Percentiles rank a stretch among this genome's conserved stretches.
phyloP scores from a whole-genome alignment of 2,888 invertebrate species.

The Torymus texanus region DNA sequence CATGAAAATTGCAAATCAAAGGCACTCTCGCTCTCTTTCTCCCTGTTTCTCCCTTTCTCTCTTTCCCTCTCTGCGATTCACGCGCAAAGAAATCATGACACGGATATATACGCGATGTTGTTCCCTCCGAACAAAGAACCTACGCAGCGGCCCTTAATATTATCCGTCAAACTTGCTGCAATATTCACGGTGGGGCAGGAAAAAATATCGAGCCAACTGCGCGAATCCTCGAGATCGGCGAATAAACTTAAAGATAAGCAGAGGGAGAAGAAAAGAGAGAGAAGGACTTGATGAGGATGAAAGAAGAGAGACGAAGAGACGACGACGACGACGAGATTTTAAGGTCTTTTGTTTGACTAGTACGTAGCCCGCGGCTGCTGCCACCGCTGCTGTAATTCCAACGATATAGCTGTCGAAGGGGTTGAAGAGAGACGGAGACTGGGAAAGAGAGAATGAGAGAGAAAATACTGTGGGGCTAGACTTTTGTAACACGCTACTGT shows the following conservation, averaged over 20 bases:
- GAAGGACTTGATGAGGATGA: constrained; percentile 50
- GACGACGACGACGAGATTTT: constrained; percentile 56
- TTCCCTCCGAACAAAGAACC: constrained; percentile 28
- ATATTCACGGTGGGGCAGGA: constrained; percentile 34
- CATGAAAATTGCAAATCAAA: constrained; percentile 29
- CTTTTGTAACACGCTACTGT: neutral
- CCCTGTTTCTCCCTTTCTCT: too few species aligned
- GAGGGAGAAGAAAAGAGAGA: neutral
- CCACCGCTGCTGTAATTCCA: constrained; percentile 62
- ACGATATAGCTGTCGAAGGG: constrained; percentile 62
- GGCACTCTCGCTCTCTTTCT: too few species aligned
- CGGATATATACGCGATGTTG: constrained; percentile 9
- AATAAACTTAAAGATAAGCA: constrained; percentile 56
- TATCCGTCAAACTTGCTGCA: constrained; percentile 46
- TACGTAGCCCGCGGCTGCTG: constrained; percentile 57
- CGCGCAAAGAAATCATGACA: neutral
- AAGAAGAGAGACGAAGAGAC: constrained; percentile 26
- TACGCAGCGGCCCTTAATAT: constrained; percentile 13
- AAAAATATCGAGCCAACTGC: constrained; percentile 37
- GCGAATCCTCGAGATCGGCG: constrained; percentile 31
- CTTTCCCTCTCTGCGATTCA: too few species aligned
- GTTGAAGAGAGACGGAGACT: neutral
- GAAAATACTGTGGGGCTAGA: constrained; percentile 10
- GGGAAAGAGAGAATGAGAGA: neutral
- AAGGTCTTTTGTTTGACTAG: constrained; percentile 71